phyloP scores from a whole-genome alignment of 2,888 invertebrate genomes.

The Folsomia candida region DNA sequence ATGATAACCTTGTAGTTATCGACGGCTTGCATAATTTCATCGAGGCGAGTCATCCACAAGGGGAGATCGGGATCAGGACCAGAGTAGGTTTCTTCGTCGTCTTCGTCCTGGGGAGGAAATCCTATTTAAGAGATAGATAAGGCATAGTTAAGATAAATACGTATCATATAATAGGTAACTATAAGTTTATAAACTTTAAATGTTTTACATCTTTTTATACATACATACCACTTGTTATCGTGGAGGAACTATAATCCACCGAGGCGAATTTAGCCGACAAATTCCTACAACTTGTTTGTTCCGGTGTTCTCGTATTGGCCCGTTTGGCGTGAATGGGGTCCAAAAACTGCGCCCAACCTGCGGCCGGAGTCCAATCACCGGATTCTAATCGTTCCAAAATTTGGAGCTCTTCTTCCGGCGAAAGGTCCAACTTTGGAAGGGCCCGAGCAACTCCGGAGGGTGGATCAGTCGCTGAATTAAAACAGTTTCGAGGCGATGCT shows the following conservation, averaged over 20 bases:
- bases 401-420: conserved; percentile 10
- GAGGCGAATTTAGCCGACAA: too few relatives aligned
- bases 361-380: conserved; percentile 9
- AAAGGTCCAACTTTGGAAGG: background rate
- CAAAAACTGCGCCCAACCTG: conserved; percentile 6
- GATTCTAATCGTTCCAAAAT: conserved; percentile 14
- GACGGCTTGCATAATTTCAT: conserved; percentile 3
- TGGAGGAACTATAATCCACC: too few relatives aligned
- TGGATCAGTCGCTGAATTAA: background rate
- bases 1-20: background rate
- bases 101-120: background rate
- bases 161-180: too few relatives aligned
- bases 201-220: too few relatives aligned
- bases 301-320: background rate
- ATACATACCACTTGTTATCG: too few relatives aligned
- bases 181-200: too few relatives aligned
- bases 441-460: background rate
- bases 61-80: background rate
- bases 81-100: too few relatives aligned
- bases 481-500: background rate
- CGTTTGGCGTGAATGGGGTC: background rate
- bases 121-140: too few relatives aligned
- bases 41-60: background rate
- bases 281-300: too few relatives aligned
- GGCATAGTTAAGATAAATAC: too few relatives aligned